Percentiles rank a stretch among this genome's conserved stretches.
Conservation (phyloP, 2,888 invertebrate species). For the Tetramorium bicarinatum region DNA sequence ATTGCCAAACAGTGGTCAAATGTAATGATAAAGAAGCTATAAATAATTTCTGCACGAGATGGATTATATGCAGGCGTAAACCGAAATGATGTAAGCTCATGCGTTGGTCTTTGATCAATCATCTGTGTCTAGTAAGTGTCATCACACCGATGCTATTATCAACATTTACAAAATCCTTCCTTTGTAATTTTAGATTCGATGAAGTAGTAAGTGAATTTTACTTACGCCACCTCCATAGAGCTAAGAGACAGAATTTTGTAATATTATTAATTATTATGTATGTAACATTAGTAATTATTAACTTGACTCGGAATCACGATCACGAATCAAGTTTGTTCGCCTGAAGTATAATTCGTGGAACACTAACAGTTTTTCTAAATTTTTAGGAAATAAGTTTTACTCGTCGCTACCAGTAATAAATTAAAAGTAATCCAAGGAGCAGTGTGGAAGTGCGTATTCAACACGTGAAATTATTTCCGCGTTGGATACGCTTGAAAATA, state of each 20-base stretch:
- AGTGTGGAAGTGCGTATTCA: background rate
- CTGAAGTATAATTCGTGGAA: background rate
- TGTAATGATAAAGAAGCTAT: constrained; percentile 16
- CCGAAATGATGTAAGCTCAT: background rate
- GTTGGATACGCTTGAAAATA: constrained; percentile 12
- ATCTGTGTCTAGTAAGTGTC: background rate
- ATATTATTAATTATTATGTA: constrained; percentile 6
- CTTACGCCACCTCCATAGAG: background rate
- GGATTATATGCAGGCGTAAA: background rate
- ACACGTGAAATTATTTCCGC: constrained; percentile 1
- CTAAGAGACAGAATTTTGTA: background rate
- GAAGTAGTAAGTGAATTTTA: background rate
- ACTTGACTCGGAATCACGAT: background rate
- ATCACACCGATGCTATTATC: background rate
- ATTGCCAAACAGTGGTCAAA: background rate
- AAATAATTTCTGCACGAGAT: constrained; percentile 5
- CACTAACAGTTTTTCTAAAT: background rate
- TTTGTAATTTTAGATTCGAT: background rate
- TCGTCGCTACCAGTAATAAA: constrained; percentile 1
- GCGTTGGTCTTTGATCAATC: background rate
- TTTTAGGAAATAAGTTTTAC: background rate
- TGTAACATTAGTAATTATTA: background rate
- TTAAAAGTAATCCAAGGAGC: background rate
- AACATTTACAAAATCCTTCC: background rate
- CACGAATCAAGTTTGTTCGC: background rate